Conservation (phyloP, 2,113 vertebrate species). For the Heliornis fulica region DNA sequence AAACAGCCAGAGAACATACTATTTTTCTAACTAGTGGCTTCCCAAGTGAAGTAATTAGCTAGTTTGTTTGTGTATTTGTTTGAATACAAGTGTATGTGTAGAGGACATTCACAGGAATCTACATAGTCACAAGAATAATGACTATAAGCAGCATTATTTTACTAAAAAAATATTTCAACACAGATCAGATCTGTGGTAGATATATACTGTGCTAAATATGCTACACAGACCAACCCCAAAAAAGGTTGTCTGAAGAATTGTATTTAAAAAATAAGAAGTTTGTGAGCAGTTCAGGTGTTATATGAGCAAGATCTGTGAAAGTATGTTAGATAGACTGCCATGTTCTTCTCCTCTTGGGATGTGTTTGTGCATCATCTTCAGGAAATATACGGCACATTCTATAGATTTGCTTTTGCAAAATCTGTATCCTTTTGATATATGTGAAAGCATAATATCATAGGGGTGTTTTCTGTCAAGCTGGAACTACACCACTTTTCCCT, state of each 20-base stretch:
- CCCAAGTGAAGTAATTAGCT: background rate
- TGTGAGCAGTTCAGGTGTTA: background rate
- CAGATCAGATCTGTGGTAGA: background rate
- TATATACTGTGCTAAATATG: background rate
- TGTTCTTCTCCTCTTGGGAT: background rate
- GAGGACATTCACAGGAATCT: background rate
- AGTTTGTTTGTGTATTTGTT: background rate
- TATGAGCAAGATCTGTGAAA: background rate
- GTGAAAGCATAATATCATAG: background rate
- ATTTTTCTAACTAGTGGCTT: background rate
- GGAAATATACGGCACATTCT: background rate
- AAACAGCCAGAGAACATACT: background rate
- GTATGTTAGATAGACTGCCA: background rate
- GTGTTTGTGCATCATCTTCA: background rate
- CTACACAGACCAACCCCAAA: background rate
- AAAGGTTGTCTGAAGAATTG: background rate
- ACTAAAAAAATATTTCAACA: background rate
- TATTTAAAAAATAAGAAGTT: background rate
- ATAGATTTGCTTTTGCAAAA: background rate
- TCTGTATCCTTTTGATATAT: background rate
- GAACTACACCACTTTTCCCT: background rate
- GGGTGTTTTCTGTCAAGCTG: background rate
- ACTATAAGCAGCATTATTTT: background rate
- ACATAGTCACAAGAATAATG: background rate
- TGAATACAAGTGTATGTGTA: background rate